phyloP scores from a whole-genome alignment of 2,113 vertebrate genomes.

The Sinosuthora webbiana region DNA sequence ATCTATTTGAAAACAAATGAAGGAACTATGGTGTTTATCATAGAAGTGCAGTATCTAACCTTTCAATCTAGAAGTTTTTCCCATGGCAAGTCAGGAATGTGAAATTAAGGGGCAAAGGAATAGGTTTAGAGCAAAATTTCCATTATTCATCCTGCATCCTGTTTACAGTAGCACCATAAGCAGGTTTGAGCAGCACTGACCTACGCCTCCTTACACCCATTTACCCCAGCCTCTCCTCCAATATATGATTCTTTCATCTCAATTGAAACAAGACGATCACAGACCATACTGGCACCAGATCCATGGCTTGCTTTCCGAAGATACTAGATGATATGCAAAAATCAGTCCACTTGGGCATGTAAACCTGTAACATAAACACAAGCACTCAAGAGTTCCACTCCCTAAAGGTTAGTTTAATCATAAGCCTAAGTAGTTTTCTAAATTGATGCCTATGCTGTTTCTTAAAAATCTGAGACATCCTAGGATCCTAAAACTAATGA shows the following conservation, averaged over 20 bases:
- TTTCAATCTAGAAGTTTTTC: background rate
- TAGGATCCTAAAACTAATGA: background rate
- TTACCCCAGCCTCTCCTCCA: background rate
- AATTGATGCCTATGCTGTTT: background rate
- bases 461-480: background rate
- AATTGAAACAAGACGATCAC: background rate
- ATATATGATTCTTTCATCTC: background rate
- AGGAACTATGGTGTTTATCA: background rate
- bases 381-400: background rate
- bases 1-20: background rate
- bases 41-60: background rate
- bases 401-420: background rate
- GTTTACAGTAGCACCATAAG: background rate
- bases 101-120: background rate
- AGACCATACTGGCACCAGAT: background rate
- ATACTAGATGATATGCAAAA: background rate
- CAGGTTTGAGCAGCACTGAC: background rate
- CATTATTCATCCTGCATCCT: background rate
- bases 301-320: background rate
- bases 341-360: background rate
- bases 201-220: background rate
- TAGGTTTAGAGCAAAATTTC: background rate
- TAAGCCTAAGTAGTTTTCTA: background rate
- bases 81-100: background rate
- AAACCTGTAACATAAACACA: background rate